These are phyloP conservation scores for Xiphophorus hellerii DNA, from an alignment of 2,113 vertebrate species.

Conservation along the genomic window DNA sequence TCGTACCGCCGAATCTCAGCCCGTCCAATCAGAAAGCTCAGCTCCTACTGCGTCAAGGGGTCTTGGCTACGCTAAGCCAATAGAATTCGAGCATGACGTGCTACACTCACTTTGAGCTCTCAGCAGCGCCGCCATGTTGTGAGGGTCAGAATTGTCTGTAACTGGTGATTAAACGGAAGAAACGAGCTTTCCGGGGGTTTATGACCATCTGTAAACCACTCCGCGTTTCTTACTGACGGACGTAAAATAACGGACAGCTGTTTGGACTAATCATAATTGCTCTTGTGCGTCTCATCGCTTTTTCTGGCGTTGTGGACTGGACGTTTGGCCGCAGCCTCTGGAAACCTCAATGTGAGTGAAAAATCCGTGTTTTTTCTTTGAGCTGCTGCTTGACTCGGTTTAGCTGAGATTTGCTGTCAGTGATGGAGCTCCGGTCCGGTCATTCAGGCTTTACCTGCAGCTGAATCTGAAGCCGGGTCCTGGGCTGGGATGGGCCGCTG, in stretches of 20 bases:
- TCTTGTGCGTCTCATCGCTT: constrained; percentile 1
- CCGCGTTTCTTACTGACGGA: not conserved
- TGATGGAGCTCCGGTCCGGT: not conserved
- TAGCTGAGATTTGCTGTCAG: no score
- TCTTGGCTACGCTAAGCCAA: constrained; percentile 12
- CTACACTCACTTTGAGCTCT: no score
- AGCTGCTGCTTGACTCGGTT: no score
- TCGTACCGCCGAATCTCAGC: rapidly evolving
- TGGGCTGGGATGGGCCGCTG: no score
- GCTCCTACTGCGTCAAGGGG: not conserved
- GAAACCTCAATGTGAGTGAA: constrained; percentile 74
- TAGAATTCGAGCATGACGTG: not conserved
- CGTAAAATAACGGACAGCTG: not conserved
- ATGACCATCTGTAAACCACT: no score
- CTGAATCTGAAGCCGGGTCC: no score
- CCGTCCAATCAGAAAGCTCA: constrained; percentile 36
- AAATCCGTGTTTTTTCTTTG: not conserved
- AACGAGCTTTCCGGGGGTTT: not conserved
- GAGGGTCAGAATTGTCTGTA: not conserved
- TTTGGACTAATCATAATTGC: constrained; percentile 30
- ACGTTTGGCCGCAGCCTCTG: constrained; percentile 68
- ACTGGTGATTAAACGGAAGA: not conserved
- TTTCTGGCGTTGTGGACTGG: constrained; percentile 19
- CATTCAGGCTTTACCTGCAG: no score
- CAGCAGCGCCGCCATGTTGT: not conserved